Evolutionary conservation across 2,888 invertebrate species (phyloP), one percentile per base, ranked within the genome.

Genomic region (Apodemia mormo): DNA sequence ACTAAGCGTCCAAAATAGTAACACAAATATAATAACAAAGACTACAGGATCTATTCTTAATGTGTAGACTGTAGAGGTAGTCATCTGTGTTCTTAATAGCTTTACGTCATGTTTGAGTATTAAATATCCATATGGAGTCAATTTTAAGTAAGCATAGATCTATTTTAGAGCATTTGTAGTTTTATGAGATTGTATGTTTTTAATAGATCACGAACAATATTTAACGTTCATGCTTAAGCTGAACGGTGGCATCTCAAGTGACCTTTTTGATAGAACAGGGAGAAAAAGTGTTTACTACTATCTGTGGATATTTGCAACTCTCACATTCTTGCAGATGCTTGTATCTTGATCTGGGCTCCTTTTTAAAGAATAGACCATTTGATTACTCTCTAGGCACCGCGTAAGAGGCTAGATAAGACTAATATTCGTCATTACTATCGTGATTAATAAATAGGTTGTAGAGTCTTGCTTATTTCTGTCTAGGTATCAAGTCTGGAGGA

Each of bases 21-120:
- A 84, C 83, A 87, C 85, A 85, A 90, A 90, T 90, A 92, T 86
- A 89, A 90, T 89, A 90, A 90, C 90, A 91, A 86, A 86, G 85
- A 87, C 85, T 83, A 70, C 74, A 76, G 80, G 58, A 29, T 85
- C 87, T 90, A 90, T 89, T 45, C 45, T 45, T 88, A 86, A 87
- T 78, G 73, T 78, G 73, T 76, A 45, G 45, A 45, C 45, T 45
- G 45, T 45, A 80, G 79, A 81, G 81, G 79, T 78, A 84, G 85
- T 87, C 49, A 49, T 49, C 85, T 88, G 83, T 85, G 72, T 30
- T 49, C 49, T 49, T 49, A 49, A 49, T 61, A 61, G 33, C 58
- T 33, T 58, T 49, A 49, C 49, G 49, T 58, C 30, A 58, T 30
- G 58, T 56, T 56, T 56, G 30, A 58, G 33, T 37, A 14, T 33